Evolutionary conservation across 1,140 invertebrate species (phyloP).

Genomic region (Subanguina moxae): DNA sequence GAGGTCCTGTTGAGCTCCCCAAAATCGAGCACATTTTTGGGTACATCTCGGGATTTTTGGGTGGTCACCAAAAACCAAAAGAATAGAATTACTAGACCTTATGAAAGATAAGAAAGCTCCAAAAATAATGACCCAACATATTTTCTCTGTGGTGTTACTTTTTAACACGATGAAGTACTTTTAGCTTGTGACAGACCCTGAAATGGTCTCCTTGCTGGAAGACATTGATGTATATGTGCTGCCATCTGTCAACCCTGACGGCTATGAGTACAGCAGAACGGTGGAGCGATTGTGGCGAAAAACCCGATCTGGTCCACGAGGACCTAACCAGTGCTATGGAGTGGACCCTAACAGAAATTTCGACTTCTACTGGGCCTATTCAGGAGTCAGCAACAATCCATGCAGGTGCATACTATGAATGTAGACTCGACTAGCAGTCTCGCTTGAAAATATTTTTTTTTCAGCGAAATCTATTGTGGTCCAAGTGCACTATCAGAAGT

Average conservation of each 20-base stretch:
- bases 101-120: no score
- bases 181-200: conserved; percentile 12
- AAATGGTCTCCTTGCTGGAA: conserved; percentile 14
- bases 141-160: no score
- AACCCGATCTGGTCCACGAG: conserved; percentile 50
- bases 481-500: conserved; percentile 28
- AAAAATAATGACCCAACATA: no score
- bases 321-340: conserved; percentile 50
- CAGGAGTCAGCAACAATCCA: conserved; percentile 38
- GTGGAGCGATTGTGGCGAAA: conserved; percentile 61
- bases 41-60: no score
- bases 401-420: conserved; percentile 32
- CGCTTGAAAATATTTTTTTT: not conserved
- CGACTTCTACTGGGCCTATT: conserved; percentile 59
- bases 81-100: no score
- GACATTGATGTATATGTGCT: conserved; percentile 36
- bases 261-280: conserved; percentile 60
- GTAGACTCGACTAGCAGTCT: not conserved
- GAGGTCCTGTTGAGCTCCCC: no score
- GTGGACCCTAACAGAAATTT: conserved; percentile 62
- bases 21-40: no score
- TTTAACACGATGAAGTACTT: not conserved
- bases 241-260: conserved; percentile 56
- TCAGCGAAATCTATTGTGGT: conserved; percentile 38
- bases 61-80: no score